Conservation (phyloP, 2,888 invertebrate species). For the Ametastegia equiseti region DNA sequence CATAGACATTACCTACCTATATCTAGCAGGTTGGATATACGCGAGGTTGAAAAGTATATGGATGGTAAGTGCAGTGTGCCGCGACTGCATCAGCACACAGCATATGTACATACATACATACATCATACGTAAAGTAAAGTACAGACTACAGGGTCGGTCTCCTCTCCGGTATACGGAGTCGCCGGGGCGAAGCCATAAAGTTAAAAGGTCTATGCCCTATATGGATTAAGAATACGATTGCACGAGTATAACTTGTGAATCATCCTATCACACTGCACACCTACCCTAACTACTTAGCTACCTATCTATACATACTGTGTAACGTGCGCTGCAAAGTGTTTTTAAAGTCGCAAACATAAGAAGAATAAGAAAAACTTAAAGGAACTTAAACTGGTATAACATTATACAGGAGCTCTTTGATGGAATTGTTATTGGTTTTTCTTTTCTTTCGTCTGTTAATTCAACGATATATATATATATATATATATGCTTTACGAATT, state of each 20-base stretch:
- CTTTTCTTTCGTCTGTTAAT: background rate
- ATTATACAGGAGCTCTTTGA: slow-evolving; percentile 1
- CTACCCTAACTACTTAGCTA: too few species aligned
- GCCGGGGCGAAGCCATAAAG: slow-evolving; percentile 34
- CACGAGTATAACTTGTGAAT: slow-evolving; percentile 28
- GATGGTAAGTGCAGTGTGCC: too few species aligned
- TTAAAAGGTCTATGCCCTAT: slow-evolving; percentile 36
- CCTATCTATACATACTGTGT: background rate
- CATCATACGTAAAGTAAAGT: too few species aligned
- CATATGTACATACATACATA: too few species aligned
- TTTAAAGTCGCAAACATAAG: background rate
- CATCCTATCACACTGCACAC: background rate
- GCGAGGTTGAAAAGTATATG: too few species aligned
- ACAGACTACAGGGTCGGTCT: background rate
- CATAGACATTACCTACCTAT: too few species aligned
- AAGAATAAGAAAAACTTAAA: too few species aligned
- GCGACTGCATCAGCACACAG: too few species aligned
- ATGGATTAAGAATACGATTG: slow-evolving; percentile 46
- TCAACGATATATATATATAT: background rate
- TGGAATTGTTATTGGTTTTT: background rate
- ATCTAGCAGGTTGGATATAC: too few species aligned
- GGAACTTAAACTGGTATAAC: too few species aligned
- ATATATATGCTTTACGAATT: too few species aligned
- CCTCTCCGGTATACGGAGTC: background rate
- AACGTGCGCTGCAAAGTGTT: background rate